Percentiles rank a stretch among this genome's conserved stretches.
Conservation (phyloP, 2,797 vertebrate species). For the Scolopax bukidnonensis region DNA sequence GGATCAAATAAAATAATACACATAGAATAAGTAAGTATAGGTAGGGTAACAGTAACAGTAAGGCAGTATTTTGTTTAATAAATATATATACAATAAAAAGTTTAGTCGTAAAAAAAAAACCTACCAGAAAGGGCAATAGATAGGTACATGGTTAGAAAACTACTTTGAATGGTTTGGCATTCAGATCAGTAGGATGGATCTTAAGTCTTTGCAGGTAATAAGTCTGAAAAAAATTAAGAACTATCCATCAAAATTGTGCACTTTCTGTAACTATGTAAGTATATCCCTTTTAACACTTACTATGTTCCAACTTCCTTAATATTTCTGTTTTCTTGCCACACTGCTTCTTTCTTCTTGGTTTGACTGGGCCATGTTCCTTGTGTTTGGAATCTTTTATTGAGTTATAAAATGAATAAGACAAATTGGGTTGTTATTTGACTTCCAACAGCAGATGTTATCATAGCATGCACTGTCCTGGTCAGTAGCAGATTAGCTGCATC, state of each 20-base stretch:
- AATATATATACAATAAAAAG: neutral
- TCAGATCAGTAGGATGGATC: neutral
- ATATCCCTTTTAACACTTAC: neutral
- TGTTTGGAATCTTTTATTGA: neutral
- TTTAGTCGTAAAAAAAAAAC: neutral
- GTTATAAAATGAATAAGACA: neutral
- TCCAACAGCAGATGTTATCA: neutral
- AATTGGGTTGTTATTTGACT: neutral
- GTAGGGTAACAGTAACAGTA: neutral
- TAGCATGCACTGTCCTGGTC: neutral
- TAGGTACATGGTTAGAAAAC: neutral
- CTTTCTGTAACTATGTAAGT: neutral
- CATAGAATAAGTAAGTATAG: neutral
- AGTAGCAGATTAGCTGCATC: neutral
- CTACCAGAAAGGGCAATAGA: neutral
- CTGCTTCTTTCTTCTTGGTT: neutral
- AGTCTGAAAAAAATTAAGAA: neutral
- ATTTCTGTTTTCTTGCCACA: neutral
- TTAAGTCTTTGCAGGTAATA: neutral
- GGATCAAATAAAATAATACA: neutral
- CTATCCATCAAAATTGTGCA: neutral
- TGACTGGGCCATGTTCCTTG: neutral
- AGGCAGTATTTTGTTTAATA: neutral
- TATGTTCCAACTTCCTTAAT: neutral
- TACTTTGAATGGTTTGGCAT: neutral